Percentiles rank a stretch among this genome's conserved stretches.
These are phyloP conservation scores for Sebastes aleutianus DNA, from an alignment of 2,797 vertebrate species.

Conservation along the genomic window DNA sequence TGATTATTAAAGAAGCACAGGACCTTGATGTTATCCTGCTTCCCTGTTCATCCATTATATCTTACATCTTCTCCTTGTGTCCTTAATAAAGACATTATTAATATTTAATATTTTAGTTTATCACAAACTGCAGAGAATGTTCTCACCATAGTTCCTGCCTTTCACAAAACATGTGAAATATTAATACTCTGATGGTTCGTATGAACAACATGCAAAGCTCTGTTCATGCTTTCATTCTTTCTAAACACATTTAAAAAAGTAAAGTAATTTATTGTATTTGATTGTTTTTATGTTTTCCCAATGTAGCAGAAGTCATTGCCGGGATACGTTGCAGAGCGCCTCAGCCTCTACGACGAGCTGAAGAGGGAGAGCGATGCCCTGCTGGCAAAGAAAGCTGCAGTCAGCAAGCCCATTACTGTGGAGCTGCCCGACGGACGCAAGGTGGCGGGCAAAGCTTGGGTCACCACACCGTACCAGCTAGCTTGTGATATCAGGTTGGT, in stretches of 20 bases:
- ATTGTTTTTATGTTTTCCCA: neutral
- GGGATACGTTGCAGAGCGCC: slow-evolving; percentile 83
- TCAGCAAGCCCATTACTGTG: slow-evolving; percentile 80
- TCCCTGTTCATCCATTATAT: neutral
- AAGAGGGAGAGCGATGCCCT: slow-evolving; percentile 87
- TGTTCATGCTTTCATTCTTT: too few relatives aligned
- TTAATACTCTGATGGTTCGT: too few relatives aligned
- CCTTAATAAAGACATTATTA: too few relatives aligned
- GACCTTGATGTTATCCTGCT: neutral
- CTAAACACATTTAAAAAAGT: neutral
- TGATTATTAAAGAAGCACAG: slow-evolving; percentile 24
- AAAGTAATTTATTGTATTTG: neutral
- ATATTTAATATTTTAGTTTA: too few relatives aligned
- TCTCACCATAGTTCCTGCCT: too few relatives aligned
- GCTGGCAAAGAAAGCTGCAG: slow-evolving; percentile 73
- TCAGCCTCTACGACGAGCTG: slow-evolving; percentile 87
- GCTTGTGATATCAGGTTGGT: slow-evolving; percentile 88
- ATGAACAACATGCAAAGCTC: too few relatives aligned
- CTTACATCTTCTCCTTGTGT: too few relatives aligned
- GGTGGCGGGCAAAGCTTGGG: slow-evolving; percentile 85
- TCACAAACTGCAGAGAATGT: too few relatives aligned
- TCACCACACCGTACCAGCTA: slow-evolving; percentile 89
- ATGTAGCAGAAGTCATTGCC: slow-evolving; percentile 75
- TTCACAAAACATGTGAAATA: too few relatives aligned
- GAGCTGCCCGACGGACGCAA: slow-evolving; percentile 80